Base-by-base conservation (phyloP, 2,797 vertebrate species). In the Peromyscus aztecus region DNA sequence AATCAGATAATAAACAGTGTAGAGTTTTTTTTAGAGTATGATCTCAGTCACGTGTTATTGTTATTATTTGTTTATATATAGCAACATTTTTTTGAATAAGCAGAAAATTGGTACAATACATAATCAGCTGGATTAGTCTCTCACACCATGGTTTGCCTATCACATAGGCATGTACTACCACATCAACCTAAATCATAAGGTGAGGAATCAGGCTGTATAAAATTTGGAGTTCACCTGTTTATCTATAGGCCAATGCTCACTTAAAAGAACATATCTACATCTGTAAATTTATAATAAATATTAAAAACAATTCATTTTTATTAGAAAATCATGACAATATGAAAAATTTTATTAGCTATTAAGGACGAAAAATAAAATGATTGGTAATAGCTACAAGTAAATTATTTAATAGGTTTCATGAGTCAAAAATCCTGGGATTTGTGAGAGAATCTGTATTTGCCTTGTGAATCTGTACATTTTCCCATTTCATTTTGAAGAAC, bases 341-440 rank as follows among this genome's bases (percentile, higher is more conserved):
- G 3, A 91, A 94, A 69, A 61, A 4, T 12, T 82, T 92, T 29
- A 76, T 21, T 13, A 77, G 10, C 3, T 43, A 24, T 12, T 55
- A 6, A 96, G 63, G n/a, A 52, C 61, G 10, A 80, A 84, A 81
- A 84, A 81, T 91, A 55, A 90, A 87, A 78, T 34, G 69, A 81
- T 43, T 77, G 2, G 63, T 84, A 57, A 76, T 46, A 57, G 8
- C 61, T 67, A 1, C 91, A 88, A 93, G 3, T n/a, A 63, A 80
- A 7, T n/a, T 75, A 67, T 7, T 31, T 82, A 37, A 59, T 46
- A 92, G 2, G 1, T 37, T 95, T 90, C 16, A 24, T 43, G 17
- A 90, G 0, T n/a, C 69, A 82, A 29, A 67, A 8, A 57, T 16
- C 4, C 37, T 93, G 12, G 27, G 16, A 61, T 89, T 92, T 94